Base-by-base conservation (phyloP, 2,797 vertebrate species). In the Pteropus rufus region DNA sequence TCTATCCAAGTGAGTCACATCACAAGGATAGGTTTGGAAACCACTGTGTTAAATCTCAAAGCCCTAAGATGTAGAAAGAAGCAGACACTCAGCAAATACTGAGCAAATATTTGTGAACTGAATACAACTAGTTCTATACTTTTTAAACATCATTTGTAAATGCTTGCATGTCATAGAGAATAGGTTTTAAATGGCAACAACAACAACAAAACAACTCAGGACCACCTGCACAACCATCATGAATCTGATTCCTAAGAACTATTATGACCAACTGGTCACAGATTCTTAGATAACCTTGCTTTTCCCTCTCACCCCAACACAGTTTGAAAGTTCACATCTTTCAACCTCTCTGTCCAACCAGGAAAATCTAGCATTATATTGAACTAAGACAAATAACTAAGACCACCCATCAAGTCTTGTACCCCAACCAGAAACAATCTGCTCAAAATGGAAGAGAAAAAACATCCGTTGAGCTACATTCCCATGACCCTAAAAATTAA, bases 401-500 rank as follows among this genome's bases (percentile, higher is more conserved):
- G 93, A 52, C 46, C 36, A 77, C 39, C 46, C 69, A 85, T 26
- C 39, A 41, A 36, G 11, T 46, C 36, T 64, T 41, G 8, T 54
- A 83, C 24, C 41, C 41, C 58, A 90, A 54, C 5, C 29, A 69
- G 64, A 95, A 92, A 64, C 54, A 82, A 94, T 36, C 31, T 91
- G 41, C n/a, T 88, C 65, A 77, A 90, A 96, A 72, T 14, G 19
- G 3, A 94, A 77, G 31, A 76, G 54, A 54, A 65, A 93, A 93
- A 84, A 44, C 0, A 62, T 34, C 5, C 49, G 19, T 46, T 26
- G 44, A 65, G 39, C 18, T 65, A 39, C 36, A 54, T 56, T 76
- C 84, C 60, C 58, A 72, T 2, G n/a, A 81, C 52, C 41, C 69
- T 54, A 26, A 67, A 49, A 52, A 56, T 54, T 26, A 77, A 56